Percentiles rank a stretch among this genome's conserved stretches.
Evolutionary conservation across 1,140 invertebrate species (phyloP).

Genomic region (Nasonia vitripennis): DNA sequence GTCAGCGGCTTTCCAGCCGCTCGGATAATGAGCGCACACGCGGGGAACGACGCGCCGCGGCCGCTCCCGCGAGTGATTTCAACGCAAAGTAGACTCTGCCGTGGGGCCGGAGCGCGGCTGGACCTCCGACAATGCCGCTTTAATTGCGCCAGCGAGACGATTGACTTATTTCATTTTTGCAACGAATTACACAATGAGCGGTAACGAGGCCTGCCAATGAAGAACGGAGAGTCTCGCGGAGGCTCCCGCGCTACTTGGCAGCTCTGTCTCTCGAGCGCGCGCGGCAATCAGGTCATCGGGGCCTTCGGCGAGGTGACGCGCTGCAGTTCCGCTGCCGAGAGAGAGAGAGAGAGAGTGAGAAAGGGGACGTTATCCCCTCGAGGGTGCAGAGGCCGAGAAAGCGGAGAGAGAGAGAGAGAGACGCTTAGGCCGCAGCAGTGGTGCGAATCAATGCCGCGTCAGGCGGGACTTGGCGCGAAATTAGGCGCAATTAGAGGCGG

Average conservation of each 20-base stretch:
- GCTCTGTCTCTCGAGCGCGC: slow-evolving; percentile 34
- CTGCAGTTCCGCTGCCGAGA: no score
- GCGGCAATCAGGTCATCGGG: slow-evolving; percentile 35
- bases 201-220: no score
- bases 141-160: not conserved
- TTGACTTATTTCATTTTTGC: no score
- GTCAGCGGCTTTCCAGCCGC: not conserved
- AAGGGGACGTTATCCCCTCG: slow-evolving; percentile 30
- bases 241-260: no score
- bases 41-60: no score
- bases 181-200: no score
- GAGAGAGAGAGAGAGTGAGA: no score
- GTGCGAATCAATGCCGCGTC: not conserved
- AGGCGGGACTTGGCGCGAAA: not conserved
- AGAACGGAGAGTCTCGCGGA: no score
- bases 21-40: not conserved
- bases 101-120: not conserved
- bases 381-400: not conserved
- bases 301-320: no score
- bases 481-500: slow-evolving; percentile 12
- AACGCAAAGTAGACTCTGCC: slow-evolving; percentile 42
- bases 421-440: not conserved
- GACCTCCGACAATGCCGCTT: not conserved
- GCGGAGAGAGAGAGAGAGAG: not conserved
- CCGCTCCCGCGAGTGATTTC: slow-evolving; percentile 37